Conservation (phyloP, 2,888 invertebrate genomes). For the Stenodera caucasica region DNA sequence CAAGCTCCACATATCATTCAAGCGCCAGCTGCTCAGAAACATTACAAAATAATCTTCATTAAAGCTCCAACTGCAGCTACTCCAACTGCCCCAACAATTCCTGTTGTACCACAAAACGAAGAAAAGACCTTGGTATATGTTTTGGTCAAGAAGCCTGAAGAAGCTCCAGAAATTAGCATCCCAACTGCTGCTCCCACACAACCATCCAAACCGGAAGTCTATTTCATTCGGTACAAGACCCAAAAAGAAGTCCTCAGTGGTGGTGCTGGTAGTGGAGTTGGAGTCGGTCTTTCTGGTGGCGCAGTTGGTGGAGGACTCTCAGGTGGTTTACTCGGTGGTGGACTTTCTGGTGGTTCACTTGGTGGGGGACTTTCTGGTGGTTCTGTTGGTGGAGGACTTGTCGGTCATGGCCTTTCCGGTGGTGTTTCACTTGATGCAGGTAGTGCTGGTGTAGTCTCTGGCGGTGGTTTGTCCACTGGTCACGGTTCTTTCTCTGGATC, state of each 20-base stretch:
- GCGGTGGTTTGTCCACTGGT: slow-evolving; percentile 51
- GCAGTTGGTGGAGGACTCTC: slow-evolving; percentile 31
- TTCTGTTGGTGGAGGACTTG: slow-evolving; percentile 20
- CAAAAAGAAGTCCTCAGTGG: slow-evolving; percentile 60
- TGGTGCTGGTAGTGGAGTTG: slow-evolving; percentile 47
- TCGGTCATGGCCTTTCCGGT: slow-evolving; percentile 24
- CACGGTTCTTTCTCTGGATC: slow-evolving; percentile 52
- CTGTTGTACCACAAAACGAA: slow-evolving; percentile 78
- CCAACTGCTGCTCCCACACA: slow-evolving; percentile 80
- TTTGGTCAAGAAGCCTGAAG: slow-evolving; percentile 85
- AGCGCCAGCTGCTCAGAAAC: slow-evolving; percentile 75
- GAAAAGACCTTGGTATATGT: slow-evolving; percentile 89
- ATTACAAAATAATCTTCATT: slow-evolving; percentile 91
- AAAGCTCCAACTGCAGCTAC: slow-evolving; percentile 64
- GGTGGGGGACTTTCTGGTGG: slow-evolving; percentile 38
- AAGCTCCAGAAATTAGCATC: slow-evolving; percentile 77
- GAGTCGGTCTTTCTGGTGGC: slow-evolving; percentile 35
- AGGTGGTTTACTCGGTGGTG: slow-evolving; percentile 26
- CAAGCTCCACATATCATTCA: slow-evolving; percentile 66
- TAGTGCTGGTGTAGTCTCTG: slow-evolving; percentile 19
- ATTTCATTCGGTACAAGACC: slow-evolving; percentile 84
- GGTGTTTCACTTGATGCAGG: slow-evolving; percentile 28
- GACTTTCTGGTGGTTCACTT: slow-evolving; percentile 28
- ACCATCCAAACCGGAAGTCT: slow-evolving; percentile 87
- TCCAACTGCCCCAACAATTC: slow-evolving; percentile 76